Base-by-base conservation (phyloP, 2,113 vertebrate genomes). In the Stegastes partitus region DNA sequence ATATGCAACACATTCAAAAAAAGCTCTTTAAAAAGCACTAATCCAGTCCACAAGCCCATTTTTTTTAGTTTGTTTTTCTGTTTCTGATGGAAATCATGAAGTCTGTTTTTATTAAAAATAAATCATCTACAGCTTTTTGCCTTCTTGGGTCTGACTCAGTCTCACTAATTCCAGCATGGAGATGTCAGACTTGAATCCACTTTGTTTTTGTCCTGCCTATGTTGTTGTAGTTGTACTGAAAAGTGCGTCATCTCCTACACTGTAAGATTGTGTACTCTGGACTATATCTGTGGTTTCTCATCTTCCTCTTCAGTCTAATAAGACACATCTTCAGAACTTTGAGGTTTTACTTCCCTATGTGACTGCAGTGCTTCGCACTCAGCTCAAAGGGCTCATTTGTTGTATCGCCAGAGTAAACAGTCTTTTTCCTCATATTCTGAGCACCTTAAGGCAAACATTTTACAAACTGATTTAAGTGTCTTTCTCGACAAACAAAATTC, bases 161-260 rank as follows among this genome's bases (percentile, higher is more conserved):
- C 16, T 50, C 18, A 50, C 47, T 50, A 4, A n/a, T 50, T 50
- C n/a, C 11, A 39, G 10, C 8, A 10, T 1, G 2, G 28, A 2
- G 5, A 28, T 23, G 2, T 15, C 42, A 1, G n/a, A n/a, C 23
- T 44, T 26, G 2, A 34, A n/a, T 49, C 15, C 14, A 21, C 37
- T 50, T 5, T 64, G n/a, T 64, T 66, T 34, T 53, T 51, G 16
- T 21, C 22, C 8, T 65, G 44, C 25, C 23, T 34, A 1, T 62
- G 73, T 37, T 69, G 37, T 34, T 34, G 10, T 34, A 34, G 31
- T 58, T 15, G 4, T 57, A 19, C 21, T 14, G 5, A 50, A 47
- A 19, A 75, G 39, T 57, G 68, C 72, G 10, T 62, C 62, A 56
- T 61, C 26, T 7, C 14, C 37, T 67, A 22, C 22, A 14, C 14